A percentile compares a stretch with the other conserved stretches of the same genome.
These are phyloP conservation scores for Perdita meconis DNA, from an alignment of 2,888 invertebrate species.

Conservation along the genomic window DNA sequence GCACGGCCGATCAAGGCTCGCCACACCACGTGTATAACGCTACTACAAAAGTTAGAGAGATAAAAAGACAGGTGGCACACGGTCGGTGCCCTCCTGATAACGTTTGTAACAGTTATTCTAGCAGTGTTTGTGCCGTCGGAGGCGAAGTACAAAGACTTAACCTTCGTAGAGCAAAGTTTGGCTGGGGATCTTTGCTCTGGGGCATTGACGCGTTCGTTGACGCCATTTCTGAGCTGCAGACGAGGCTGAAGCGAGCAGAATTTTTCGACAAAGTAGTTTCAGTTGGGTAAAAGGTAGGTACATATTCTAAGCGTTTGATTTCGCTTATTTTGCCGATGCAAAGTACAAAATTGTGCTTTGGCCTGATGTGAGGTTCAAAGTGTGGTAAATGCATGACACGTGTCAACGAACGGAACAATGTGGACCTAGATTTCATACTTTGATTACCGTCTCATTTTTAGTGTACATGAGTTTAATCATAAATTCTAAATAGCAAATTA, in stretches of 20 bases:
- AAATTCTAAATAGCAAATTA: too few species aligned
- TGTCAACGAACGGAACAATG: background rate
- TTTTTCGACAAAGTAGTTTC: background rate
- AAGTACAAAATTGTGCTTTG: too few species aligned
- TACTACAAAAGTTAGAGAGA: slow-evolving; percentile 48
- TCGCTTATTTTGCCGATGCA: background rate
- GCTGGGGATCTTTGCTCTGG: background rate
- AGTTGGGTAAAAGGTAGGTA: background rate
- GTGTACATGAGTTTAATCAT: too few species aligned
- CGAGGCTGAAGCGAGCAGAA: background rate
- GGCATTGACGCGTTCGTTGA: background rate
- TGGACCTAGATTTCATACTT: background rate
- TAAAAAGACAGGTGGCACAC: slow-evolving; percentile 41
- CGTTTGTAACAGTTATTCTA: background rate
- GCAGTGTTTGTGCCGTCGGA: background rate
- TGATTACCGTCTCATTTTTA: too few species aligned
- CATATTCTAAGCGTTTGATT: too few species aligned
- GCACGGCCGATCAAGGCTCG: background rate
- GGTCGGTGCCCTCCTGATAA: background rate
- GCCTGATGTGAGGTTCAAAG: background rate
- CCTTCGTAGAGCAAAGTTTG: background rate
- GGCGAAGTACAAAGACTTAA: background rate
- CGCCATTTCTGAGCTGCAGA: background rate
- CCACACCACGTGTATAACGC: slow-evolving; percentile 24
- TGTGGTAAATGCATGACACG: background rate